Base-by-base conservation (phyloP, 2,888 invertebrate genomes). In the Pseudolycoriella hygida region DNA sequence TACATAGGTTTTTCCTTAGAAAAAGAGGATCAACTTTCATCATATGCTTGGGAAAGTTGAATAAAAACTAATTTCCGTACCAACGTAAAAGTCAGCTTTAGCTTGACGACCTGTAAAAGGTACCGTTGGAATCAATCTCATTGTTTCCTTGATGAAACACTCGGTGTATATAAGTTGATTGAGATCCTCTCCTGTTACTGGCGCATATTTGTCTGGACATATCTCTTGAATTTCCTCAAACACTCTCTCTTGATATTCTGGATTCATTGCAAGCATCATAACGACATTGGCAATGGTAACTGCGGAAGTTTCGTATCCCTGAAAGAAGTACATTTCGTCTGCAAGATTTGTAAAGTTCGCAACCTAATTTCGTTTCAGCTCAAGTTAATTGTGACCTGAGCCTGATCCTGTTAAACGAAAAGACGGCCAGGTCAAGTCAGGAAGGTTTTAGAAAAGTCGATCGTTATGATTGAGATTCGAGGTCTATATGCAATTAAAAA, bases 191-290 rank as follows among this genome's bases (percentile, higher is more conserved):
- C 15, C 17, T n/a, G 43, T 43, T 37, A 43, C n/a, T 6, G 31
- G 18, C 2, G n/a, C 17, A 18, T 37, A 3, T 18, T 19, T 34
- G 17, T 43, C 10, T 15, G 43, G 43, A 17, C 34, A 15, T n/a
- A 37, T 37, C 2, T 4, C 37, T 19, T 34, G 10, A 15, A 43
- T 43, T 20, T 43, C 43, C 15, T 43, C 19, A 43, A 19, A 37
- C 19, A 38, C 43, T 4, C 12, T 34, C 15, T 43, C 19, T 20
- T 43, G 43, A 38, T 38, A 43, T 34, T 43, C 37, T 19, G 34
- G 43, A 15, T 43, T n/a, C 20, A 43, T 2, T 2, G 43, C 43
- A n/a, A 43, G 19, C 37, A 37, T 20, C 2, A 43, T 2, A 2
- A 20, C 38, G 11, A 43, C 20, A 17, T 34, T 37, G 2, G 43